These are phyloP conservation scores for Chaenogobius annularis DNA, from an alignment of 2,113 vertebrate genomes.

Conservation along the genomic window DNA sequence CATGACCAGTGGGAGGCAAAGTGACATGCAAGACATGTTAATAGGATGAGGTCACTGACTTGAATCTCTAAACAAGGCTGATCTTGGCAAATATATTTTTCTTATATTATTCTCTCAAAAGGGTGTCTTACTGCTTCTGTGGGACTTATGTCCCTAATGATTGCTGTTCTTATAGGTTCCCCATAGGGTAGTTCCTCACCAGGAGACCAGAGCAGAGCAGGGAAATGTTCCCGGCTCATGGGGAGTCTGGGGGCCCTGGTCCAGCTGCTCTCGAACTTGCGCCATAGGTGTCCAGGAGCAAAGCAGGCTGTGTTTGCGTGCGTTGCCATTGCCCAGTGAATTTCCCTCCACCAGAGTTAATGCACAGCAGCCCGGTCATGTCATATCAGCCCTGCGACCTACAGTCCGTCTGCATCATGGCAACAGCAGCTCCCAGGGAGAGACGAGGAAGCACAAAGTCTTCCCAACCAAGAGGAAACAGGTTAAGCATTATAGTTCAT, in stretches of 20 bases:
- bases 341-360: slow-evolving; percentile 58
- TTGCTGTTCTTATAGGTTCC: slow-evolving; percentile 76
- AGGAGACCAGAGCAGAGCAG: slow-evolving; percentile 58
- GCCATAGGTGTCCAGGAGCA: slow-evolving; percentile 88
- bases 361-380: slow-evolving; percentile 57
- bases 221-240: slow-evolving; percentile 78
- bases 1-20: slow-evolving; percentile 32
- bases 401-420: slow-evolving; percentile 78
- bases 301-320: slow-evolving; percentile 84
- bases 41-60: slow-evolving; percentile 57
- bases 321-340: slow-evolving; percentile 58
- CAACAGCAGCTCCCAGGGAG: slow-evolving; percentile 30
- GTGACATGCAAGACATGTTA: slow-evolving; percentile 42
- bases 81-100: slow-evolving; percentile 38
- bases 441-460: slow-evolving; percentile 41
- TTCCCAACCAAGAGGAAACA: slow-evolving; percentile 70
- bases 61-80: slow-evolving; percentile 30
- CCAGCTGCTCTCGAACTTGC: slow-evolving; percentile 87
- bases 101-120: slow-evolving; percentile 17
- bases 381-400: slow-evolving; percentile 84
- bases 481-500: slow-evolving; percentile 62
- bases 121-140: slow-evolving; percentile 6
- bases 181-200: slow-evolving; percentile 79
- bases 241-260: slow-evolving; percentile 92
- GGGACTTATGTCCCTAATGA: slow-evolving; percentile 14